phyloP scores from a whole-genome alignment of 2,888 invertebrate species.

The Thelaira solivaga region DNA sequence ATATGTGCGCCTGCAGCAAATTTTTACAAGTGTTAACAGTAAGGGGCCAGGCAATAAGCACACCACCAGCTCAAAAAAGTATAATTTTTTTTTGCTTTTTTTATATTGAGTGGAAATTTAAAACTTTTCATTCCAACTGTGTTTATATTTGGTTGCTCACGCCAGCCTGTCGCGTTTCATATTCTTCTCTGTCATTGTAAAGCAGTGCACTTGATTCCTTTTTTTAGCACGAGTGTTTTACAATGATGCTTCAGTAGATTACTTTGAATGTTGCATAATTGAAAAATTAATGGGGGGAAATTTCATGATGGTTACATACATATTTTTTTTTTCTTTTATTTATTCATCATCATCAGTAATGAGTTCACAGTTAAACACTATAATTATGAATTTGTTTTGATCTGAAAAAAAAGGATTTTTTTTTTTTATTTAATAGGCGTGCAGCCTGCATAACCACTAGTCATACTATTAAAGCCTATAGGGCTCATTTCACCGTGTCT shows the following conservation, averaged over 20 bases:
- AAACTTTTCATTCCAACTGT: constrained; percentile 62
- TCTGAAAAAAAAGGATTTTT: constrained; percentile 29
- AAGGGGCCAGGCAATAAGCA: constrained; percentile 65
- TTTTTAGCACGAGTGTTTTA: constrained; percentile 64
- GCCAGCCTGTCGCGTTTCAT: constrained; percentile 4
- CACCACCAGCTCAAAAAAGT: constrained; percentile 16
- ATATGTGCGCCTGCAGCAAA: constrained; percentile 77
- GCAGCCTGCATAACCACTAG: no score
- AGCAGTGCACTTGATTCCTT: constrained; percentile 64
- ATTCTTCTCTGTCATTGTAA: neutral
- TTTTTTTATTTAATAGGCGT: neutral
- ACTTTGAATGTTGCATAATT: constrained; percentile 71
- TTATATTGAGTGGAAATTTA: constrained; percentile 60
- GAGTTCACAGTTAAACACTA: constrained; percentile 49
- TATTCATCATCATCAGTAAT: constrained; percentile 7
- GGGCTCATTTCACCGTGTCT: no score
- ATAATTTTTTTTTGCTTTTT: no score
- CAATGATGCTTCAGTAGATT: constrained; percentile 64
- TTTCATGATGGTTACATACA: constrained; percentile 42
- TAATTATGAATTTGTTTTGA: constrained; percentile 51
- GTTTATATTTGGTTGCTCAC: constrained; percentile 13
- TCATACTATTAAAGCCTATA: no score
- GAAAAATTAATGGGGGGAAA: constrained; percentile 71
- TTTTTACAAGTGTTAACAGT: constrained; percentile 69
- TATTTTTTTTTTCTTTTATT: neutral